Evolutionary conservation across 2,113 vertebrate genomes (phyloP), one percentile per base, ranked within the genome.

Genomic region (Brachypodius melanocephalos): DNA sequence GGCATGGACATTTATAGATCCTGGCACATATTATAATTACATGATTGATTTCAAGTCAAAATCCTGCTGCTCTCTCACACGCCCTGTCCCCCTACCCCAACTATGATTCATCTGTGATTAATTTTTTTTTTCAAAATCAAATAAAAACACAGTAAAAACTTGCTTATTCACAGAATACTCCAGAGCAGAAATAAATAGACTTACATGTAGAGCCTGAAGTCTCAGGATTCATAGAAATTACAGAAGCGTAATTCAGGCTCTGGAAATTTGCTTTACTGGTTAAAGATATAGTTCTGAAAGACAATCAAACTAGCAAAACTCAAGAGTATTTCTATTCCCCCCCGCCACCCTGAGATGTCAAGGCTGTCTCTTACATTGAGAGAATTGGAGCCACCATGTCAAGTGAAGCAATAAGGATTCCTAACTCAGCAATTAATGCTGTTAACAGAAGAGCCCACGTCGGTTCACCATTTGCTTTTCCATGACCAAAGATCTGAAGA

Each of bases 371-470:
- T 99, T 97, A 99, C 99, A 99, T 99, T 36, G 99, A 99, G n/a
- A 99, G 98, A 73, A 99, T 99, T 15, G 99, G 99, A 61, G 99
- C 99, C 91, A 99, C 99, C 99, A 99, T 99, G 91, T 99, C 99
- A 24, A 99, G 97, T 0, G 99, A 99, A 68, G 99, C 99, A n/a
- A 99, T 99, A 40, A 99, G 98, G 93, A 99, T 99, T 71, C 99
- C 99, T 18, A 99, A 97, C 90, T 99, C 99, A 4, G 99, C 99
- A 32, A 99, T 99, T 59, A 99, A 95, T 3, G 98, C 99, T 3
- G 99, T 99, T 86, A 99, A 97, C 43, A 99, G 97, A 46, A 99
- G 98, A 12, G 99, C 99, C 99, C 99, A 99, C 0, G 99, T 99
- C 0, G 99, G 99, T 84, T 99, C 99, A 29, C 99, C 99, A 19